Base-by-base conservation (phyloP, 2,888 invertebrate genomes). In the Proisotoma minuta region DNA sequence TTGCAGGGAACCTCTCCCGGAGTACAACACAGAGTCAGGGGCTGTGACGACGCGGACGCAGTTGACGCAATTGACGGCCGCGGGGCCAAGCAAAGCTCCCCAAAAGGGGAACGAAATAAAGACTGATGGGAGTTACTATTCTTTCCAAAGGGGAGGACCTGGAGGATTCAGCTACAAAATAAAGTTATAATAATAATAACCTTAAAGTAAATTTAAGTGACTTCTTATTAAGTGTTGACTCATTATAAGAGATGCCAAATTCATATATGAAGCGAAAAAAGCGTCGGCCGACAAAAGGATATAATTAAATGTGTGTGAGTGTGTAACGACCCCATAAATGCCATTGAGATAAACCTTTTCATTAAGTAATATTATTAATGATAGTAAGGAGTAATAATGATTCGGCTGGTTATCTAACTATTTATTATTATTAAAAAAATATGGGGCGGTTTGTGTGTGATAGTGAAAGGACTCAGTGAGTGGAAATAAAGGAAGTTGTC, bases 61-160 rank as follows among this genome's bases (percentile, higher is more conserved):
- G 27, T 8, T 8, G 15, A 10, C 34, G 8, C 15, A 8, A 8
- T 8, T 15, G 15, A 12, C 43, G 10, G 59, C 59, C 28, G 73
- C 73, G 39, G 73, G 73, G 49, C 73, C 73, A 40, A 68, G 68
- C 52, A 65, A 61, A 57, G 48, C 60, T 22, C 49, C 49, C 5
- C n/a, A 47, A 47, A n/a, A 5, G n/a, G n/a, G n/a, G n/a, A n/a
- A n/a, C n/a, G n/a, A n/a, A n/a, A n/a, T n/a, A n/a, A n/a, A 62
- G 56, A 61, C 63, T 50, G 65, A 67, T 27, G 88, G 87, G 0
- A 87, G 87, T 72, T 86, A 87, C 10, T 72, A 70, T 60, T 62
- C 70, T 12, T 73, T 74, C 53, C 67, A 73, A 51, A 63, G 74
- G 24, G 71, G 73, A 43, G 74, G 74, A 43, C 73, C 73, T n/a